A percentile compares a stretch with the other conserved stretches of the same genome.
phyloP scores from a whole-genome alignment of 2,797 vertebrate genomes.

The Esox lucius region DNA sequence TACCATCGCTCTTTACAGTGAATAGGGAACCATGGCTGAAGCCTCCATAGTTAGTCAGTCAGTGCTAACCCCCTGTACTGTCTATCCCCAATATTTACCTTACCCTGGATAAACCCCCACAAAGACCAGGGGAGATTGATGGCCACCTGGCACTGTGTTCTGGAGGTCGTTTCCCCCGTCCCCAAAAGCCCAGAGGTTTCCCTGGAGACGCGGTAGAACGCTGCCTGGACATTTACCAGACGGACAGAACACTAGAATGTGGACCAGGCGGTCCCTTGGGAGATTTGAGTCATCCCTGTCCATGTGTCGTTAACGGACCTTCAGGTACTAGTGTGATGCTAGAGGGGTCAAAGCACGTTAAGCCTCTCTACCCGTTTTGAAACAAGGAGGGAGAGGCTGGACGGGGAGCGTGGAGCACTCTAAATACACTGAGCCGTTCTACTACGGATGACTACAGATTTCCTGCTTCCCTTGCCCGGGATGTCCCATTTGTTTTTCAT shows the following conservation, averaged over 20 bases:
- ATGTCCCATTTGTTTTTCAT: no score
- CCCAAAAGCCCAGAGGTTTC: background rate
- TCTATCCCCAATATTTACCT: slow-evolving; percentile 40
- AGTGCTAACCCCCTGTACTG: slow-evolving; percentile 24
- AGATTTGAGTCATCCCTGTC: background rate
- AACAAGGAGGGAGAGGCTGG: no score
- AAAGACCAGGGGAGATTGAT: slow-evolving; percentile 39
- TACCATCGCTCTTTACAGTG: background rate
- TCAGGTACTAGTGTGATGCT: background rate
- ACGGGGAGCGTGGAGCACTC: no score
- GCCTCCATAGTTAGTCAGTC: no score
- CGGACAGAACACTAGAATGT: background rate
- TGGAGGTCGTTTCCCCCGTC: slow-evolving; percentile 2
- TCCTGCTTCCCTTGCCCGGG: no score
- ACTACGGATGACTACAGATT: no score
- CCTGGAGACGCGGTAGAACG: background rate
- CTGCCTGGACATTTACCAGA: no score
- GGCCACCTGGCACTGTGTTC: slow-evolving; percentile 2
- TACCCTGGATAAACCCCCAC: slow-evolving; percentile 24
- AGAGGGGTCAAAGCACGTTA: background rate
- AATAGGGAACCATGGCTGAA: background rate
- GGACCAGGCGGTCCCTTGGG: background rate
- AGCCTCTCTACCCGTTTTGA: no score
- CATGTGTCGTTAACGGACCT: background rate
- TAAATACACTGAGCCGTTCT: no score